phyloP scores from a whole-genome alignment of 2,113 vertebrate genomes.

The Otis tarda region DNA sequence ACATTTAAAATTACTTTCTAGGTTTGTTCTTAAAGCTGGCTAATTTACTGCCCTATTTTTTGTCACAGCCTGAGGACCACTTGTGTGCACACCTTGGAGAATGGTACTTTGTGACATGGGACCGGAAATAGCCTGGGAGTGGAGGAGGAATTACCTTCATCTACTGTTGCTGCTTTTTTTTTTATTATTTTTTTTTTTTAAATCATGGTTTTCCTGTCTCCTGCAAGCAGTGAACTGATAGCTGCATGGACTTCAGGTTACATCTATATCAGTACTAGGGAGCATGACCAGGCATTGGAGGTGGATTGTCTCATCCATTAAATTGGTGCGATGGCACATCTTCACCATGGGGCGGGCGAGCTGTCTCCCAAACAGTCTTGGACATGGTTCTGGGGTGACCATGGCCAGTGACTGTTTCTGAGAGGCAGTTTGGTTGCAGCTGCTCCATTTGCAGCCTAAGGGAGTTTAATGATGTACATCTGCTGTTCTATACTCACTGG shows the following conservation, averaged over 20 bases:
- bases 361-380: neutral
- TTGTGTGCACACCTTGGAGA: neutral
- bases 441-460: neutral
- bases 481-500: neutral
- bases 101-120: neutral
- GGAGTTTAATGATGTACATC: neutral
- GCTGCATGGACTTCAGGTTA: neutral
- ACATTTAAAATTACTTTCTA: neutral
- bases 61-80: neutral
- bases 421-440: neutral
- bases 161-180: neutral
- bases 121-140: neutral
- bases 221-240: neutral
- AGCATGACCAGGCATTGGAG: neutral
- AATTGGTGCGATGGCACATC: neutral
- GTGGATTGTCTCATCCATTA: neutral
- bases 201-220: neutral
- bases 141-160: neutral
- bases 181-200: too few species aligned
- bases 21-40: neutral
- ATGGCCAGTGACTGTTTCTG: neutral
- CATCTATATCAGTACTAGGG: neutral
- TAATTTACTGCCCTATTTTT: neutral
- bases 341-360: rapidly evolving
- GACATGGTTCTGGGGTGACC: neutral